A percentile compares a stretch with the other conserved stretches of the same genome.
Evolutionary conservation across 1,140 invertebrate species (phyloP).

Genomic region (Drosophila parabipectinata): DNA sequence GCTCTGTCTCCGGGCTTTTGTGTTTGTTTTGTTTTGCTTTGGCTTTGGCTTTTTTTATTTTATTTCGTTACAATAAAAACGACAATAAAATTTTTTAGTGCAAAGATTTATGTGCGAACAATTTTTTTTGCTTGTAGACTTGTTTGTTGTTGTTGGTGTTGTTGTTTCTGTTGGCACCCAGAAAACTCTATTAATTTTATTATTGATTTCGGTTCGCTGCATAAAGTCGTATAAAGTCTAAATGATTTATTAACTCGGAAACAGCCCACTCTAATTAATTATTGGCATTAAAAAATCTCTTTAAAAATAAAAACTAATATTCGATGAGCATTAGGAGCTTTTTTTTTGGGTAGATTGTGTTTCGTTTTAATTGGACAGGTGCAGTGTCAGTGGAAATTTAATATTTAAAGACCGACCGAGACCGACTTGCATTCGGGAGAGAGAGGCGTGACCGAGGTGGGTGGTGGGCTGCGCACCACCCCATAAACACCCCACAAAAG

Average conservation of each 20-base stretch:
- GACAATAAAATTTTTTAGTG: conserved; percentile 82
- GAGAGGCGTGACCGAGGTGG: conserved; percentile 11
- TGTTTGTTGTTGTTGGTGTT: conserved; percentile 4
- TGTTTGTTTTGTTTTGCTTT: conserved; percentile 12
- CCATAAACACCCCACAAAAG: conserved; percentile 84
- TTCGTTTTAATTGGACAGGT: conserved; percentile 57
- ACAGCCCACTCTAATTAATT: background rate
- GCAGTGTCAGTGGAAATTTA: conserved; percentile 61
- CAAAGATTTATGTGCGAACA: conserved; percentile 82
- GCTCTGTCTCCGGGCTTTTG: conserved; percentile 49
- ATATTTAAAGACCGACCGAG: conserved; percentile 49
- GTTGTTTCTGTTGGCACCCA: conserved; percentile 19
- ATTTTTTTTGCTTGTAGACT: conserved; percentile 55
- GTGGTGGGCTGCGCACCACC: conserved; percentile 20
- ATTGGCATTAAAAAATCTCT: conserved; percentile 2
- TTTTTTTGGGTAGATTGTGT: conserved; percentile 25
- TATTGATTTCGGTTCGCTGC: conserved; percentile 24
- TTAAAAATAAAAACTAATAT: too few species aligned
- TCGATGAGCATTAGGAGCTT: background rate
- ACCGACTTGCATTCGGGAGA: conserved; percentile 17
- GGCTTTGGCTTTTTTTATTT: conserved; percentile 43
- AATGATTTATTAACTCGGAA: background rate
- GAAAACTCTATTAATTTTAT: conserved; percentile 59
- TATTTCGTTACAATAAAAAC: conserved; percentile 80
- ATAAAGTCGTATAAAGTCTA: background rate